Percentiles rank a stretch among this genome's conserved stretches.
Evolutionary conservation across 2,797 vertebrate genomes (phyloP).

Genomic region (Thamnophis elegans): DNA sequence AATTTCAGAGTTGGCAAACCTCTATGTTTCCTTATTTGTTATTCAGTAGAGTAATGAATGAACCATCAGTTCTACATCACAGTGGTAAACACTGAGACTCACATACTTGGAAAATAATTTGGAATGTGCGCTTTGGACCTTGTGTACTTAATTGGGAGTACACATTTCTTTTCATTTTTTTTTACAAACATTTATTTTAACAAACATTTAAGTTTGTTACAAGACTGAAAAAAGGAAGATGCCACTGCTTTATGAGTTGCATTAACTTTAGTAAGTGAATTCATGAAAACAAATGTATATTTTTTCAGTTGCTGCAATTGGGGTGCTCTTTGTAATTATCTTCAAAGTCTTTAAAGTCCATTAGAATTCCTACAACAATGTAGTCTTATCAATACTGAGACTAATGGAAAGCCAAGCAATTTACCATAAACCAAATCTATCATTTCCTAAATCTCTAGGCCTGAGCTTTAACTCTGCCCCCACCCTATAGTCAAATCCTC

Average conservation of each 20-base stretch:
- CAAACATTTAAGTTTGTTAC: not conserved
- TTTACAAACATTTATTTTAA: not conserved
- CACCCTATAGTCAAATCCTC: not conserved
- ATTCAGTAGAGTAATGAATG: not conserved
- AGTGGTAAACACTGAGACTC: not conserved
- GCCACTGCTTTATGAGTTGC: not conserved
- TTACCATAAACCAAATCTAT: not conserved
- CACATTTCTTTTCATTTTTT: not conserved
- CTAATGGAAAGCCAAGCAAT: not conserved
- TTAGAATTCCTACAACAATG: not conserved
- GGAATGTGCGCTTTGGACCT: not conserved
- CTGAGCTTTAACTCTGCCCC: not conserved
- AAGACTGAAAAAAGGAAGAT: not conserved
- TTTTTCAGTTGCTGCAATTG: not conserved
- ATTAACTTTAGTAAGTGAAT: not conserved
- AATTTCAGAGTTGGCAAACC: not conserved
- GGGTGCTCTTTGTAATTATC: not conserved
- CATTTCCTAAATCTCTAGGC: not conserved
- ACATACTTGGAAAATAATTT: not conserved
- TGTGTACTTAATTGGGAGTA: not conserved
- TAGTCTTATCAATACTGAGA: not conserved
- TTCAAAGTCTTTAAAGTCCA: not conserved
- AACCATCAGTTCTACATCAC: not conserved
- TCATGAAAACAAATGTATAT: not conserved
- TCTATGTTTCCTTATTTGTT: not conserved